Percentiles rank a stretch among this genome's conserved stretches.
phyloP scores from a whole-genome alignment of 2,888 invertebrate species.

The Phragmatobia fuliginosa region DNA sequence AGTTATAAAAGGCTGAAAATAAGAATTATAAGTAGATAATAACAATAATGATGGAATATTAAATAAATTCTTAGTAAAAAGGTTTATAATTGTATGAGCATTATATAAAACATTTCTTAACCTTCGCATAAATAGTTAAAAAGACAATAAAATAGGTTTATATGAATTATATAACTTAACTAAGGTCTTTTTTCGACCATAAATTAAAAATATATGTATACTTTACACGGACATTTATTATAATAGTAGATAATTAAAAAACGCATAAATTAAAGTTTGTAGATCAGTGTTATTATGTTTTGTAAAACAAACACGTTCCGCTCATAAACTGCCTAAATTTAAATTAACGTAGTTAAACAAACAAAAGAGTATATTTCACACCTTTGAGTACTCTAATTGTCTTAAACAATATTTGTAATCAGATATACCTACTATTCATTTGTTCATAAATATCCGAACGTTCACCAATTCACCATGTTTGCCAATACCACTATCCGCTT shows the following conservation, averaged over 20 bases:
- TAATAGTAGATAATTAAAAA: not conserved
- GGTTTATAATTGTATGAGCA: too few species aligned
- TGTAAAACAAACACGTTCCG: conserved; percentile 13
- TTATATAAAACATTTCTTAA: too few species aligned
- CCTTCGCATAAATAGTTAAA: too few species aligned
- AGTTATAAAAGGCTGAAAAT: too few species aligned
- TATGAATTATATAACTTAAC: too few species aligned
- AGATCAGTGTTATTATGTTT: not conserved
- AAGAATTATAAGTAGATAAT: too few species aligned
- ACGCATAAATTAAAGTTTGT: not conserved
- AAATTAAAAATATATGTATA: not conserved
- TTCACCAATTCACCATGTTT: conserved; percentile 45
- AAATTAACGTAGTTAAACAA: conserved; percentile 12
- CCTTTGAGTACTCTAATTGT: conserved; percentile 14
- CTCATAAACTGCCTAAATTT: conserved; percentile 15
- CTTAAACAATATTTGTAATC: conserved; percentile 17
- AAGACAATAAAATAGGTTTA: too few species aligned
- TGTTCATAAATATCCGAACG: conserved; percentile 37
- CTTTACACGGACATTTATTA: not conserved
- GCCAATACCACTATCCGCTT: conserved; percentile 45
- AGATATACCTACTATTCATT: conserved; percentile 20
- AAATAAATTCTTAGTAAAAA: too few species aligned
- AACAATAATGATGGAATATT: too few species aligned
- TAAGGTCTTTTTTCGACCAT: not conserved
- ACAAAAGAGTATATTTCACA: conserved; percentile 12